phyloP scores from a whole-genome alignment of 2,888 invertebrate species.

The Oligia fasciuncula region DNA sequence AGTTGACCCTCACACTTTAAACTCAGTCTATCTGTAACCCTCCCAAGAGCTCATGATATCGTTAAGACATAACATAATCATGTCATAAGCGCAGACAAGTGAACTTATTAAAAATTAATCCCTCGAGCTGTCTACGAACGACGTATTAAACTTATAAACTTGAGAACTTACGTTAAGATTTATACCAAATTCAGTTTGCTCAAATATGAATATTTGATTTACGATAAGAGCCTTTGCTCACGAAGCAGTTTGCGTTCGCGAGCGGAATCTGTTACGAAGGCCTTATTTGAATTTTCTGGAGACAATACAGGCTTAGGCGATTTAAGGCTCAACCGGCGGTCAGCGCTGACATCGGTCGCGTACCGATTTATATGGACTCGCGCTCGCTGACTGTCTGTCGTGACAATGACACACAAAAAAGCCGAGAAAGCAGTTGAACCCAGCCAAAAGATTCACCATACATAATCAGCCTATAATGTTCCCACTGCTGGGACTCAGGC shows the following conservation, averaged over 20 bases:
- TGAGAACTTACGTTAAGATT: constrained; percentile 65
- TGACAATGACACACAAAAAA: neutral
- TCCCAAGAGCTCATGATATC: constrained; percentile 20
- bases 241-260: constrained; percentile 29
- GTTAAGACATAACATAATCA: constrained; percentile 37
- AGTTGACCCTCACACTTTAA: neutral
- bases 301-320: neutral
- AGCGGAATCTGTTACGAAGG: neutral
- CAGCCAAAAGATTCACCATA: neutral
- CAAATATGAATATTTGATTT: constrained; percentile 73
- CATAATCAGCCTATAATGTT: no score
- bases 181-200: constrained; percentile 69
- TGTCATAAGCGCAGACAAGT: constrained; percentile 53
- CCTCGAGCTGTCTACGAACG: constrained; percentile 70
- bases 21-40: constrained; percentile 14
- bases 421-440: neutral
- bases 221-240: constrained; percentile 65
- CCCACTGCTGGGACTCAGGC: no score
- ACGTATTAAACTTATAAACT: constrained; percentile 63
- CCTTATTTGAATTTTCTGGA: constrained; percentile 16
- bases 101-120: constrained; percentile 71
- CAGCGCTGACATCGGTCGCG: neutral
- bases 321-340: neutral
- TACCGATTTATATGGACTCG: neutral
- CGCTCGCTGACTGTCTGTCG: neutral